Evolutionary conservation across 2,113 vertebrate species (phyloP).

Genomic region (Cyanistes caeruleus): DNA sequence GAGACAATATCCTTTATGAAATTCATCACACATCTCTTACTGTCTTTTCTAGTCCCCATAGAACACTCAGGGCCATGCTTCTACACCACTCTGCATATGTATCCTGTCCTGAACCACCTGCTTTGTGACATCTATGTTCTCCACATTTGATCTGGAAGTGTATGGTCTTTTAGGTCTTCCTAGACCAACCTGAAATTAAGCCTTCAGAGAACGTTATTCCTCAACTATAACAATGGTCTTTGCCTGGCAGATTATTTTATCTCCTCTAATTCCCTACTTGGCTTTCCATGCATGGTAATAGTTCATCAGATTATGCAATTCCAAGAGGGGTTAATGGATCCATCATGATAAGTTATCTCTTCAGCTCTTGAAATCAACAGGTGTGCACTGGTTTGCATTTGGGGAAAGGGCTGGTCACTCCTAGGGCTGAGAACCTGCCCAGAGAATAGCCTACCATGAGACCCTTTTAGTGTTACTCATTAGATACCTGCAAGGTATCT

Average conservation of each 20-base stretch:
- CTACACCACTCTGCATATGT: neutral
- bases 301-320: neutral
- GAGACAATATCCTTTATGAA: neutral
- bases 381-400: neutral
- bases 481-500: neutral
- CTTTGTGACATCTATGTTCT: neutral
- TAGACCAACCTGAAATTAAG: neutral
- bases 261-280: neutral
- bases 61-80: neutral
- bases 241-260: neutral
- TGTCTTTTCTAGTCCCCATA: neutral
- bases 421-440: neutral
- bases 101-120: neutral
- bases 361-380: neutral
- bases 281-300: neutral
- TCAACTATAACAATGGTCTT: neutral
- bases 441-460: neutral
- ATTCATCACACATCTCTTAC: neutral
- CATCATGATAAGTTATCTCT: neutral
- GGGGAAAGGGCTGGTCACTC: neutral
- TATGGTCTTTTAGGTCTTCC: neutral
- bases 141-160: neutral
- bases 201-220: neutral
- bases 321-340: neutral
- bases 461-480: neutral